Base-by-base conservation (phyloP, 2,888 invertebrate species). In the Malachius bipustulatus region DNA sequence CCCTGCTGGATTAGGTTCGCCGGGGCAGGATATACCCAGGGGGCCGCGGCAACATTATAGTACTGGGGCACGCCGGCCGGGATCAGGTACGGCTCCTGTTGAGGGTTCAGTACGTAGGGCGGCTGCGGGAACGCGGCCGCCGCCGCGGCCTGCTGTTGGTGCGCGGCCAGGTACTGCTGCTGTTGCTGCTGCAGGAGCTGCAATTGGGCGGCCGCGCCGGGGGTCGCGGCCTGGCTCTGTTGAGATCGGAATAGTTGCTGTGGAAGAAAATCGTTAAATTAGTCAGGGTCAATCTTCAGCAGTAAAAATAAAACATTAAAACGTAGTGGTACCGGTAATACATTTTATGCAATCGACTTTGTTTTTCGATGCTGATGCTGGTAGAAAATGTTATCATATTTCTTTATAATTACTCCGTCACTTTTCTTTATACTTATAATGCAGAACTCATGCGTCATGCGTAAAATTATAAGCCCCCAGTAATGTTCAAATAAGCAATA, bases 201-300 rank as follows among this genome's bases (percentile, higher is more conserved):
- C 44, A 84, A 75, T 50, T 79, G 75, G 38, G 74, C 75, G 38
- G 74, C 75, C 36, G 77, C 75, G 36, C 73, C 63, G 64, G 77
- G 66, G 68, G 80, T 67, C 62, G 75, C 66, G 59, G 83, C 70
- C 58, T 80, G 71, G 55, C 80, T 77, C 56, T 79, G 83, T 63
- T 88, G 88, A 62, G 84, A 84, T 60, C 88, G 79, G 67, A 88
- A 87, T 54, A 89, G 66, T 80, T 87, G 85, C 88, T 88, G 71
- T 14, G 76, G 76, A 59, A 39, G 47, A 44, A 50, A 41, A 47
- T 8, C 6, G n/a, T 8, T 19, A 19, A 8, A 8, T 19, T 19
- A 19, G 24, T 19, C 24, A 19, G 6, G 6, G 24, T n/a, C 6
- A 6, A 19, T 19, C 24, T 19, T 19, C n/a, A n/a, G n/a, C n/a